Base-by-base conservation (phyloP, 2,113 vertebrate species). In the Pica pica region DNA sequence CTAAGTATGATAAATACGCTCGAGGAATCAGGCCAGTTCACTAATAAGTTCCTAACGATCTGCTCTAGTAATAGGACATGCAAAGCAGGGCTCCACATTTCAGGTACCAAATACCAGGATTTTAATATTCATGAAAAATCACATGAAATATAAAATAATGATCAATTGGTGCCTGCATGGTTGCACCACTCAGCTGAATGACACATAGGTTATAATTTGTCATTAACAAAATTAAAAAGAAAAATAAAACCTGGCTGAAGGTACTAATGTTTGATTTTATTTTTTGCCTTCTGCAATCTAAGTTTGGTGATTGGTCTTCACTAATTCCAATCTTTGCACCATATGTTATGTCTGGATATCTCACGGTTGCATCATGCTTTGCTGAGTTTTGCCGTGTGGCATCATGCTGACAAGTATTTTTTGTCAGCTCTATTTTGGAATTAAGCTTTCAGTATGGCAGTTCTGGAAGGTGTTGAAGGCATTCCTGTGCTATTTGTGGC, bases 341-440 rank as follows among this genome's bases (percentile, higher is more conserved):
- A 96, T 95, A 93, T 94, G 95, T 96, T 97, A 67, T 94, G 94
- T 94, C 96, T 96, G 95, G 93, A 91, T 97, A 91, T 80, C 97
- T 98, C 94, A 70, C 87, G 95, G 97, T 98, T 98, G 97, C 98
- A 98, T 98, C 98, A 99, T 98, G 95, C 98, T 97, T 97, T 98
- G 94, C 95, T 98, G 96, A 97, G 93, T 98, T 98, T 97, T 98
- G 97, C 96, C 89, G 94, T 97, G 96, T 97, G 97, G 97, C 98
- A 98, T 98, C 97, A 97, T 81, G 95, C 97, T 98, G 98, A 97
- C 97, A 98, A 97, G 97, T 97, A 98, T 98, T 97, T 97, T 97
- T 97, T 97, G 97, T 98, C 98, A 98, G 97, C 97, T 98, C 98
- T 99, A 99, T 98, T 99, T 99, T 98, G 98, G 98, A 98, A 98